These are phyloP conservation scores for Ruditapes philippinarum DNA, from an alignment of 1,140 invertebrate genomes.

Conservation along the genomic window DNA sequence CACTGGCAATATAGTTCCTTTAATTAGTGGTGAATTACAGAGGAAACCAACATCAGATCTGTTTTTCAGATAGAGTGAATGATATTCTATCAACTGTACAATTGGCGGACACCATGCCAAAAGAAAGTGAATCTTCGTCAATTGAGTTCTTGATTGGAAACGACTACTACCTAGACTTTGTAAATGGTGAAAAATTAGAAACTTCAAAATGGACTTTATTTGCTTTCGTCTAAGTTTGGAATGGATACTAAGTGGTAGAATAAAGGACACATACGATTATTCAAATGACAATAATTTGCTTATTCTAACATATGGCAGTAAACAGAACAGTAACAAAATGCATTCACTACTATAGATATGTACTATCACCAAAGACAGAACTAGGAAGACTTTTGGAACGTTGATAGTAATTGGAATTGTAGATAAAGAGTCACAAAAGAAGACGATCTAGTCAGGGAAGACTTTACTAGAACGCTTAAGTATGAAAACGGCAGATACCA, in stretches of 20 bases:
- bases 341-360: slow-evolving; percentile 17
- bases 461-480: too few species aligned
- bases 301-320: slow-evolving; percentile 55
- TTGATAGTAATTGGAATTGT: slow-evolving; percentile 6
- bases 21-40: too few species aligned
- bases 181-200: too few species aligned
- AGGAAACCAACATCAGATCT: too few species aligned
- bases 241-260: slow-evolving; percentile 52
- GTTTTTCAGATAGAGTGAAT: too few species aligned
- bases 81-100: neutral
- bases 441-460: too few species aligned
- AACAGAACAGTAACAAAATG: neutral
- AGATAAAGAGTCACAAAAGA: too few species aligned
- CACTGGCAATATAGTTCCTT: too few species aligned
- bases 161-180: too few species aligned
- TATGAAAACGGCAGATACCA: too few species aligned
- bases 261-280: neutral
- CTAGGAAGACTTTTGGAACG: neutral
- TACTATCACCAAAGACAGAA: neutral
- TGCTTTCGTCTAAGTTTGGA: slow-evolving; percentile 56
- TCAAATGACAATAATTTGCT: neutral
- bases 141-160: too few species aligned
- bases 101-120: neutral
- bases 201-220: slow-evolving; percentile 39
- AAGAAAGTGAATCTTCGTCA: neutral